These are phyloP conservation scores for Crotalus viridis DNA, from an alignment of 2,113 vertebrate species.

Conservation along the genomic window DNA sequence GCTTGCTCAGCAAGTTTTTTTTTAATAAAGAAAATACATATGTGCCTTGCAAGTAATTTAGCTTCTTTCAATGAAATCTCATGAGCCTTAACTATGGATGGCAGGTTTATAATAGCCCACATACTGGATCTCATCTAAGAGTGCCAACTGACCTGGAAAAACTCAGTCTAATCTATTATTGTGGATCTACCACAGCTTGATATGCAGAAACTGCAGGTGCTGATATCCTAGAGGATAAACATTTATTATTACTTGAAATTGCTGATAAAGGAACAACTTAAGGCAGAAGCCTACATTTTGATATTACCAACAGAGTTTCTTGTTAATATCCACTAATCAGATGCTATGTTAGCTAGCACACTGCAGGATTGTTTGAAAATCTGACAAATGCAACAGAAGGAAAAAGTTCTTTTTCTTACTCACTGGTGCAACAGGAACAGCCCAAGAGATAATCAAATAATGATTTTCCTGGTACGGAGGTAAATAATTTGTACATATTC, in stretches of 20 bases:
- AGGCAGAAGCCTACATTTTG: neutral
- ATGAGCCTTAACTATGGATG: neutral
- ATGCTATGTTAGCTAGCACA: neutral
- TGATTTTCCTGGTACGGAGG: neutral
- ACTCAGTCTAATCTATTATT: neutral
- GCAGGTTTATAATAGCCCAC: neutral
- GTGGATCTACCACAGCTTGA: neutral
- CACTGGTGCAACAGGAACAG: neutral
- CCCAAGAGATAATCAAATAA: neutral
- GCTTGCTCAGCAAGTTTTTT: neutral
- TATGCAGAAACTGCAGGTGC: neutral
- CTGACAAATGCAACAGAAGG: neutral
- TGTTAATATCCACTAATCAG: neutral
- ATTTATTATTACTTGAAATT: neutral
- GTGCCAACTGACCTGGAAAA: neutral
- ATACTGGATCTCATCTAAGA: neutral
- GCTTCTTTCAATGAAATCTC: neutral
- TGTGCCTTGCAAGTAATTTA: neutral
- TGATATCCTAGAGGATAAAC: neutral
- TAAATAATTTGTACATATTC: neutral
- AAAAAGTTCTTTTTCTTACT: neutral
- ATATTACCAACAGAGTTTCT: neutral
- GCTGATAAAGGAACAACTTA: neutral
- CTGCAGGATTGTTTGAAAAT: neutral
- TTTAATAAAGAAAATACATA: neutral